Base-by-base conservation (phyloP, 2,113 vertebrate species). In the Menura novaehollandiae region DNA sequence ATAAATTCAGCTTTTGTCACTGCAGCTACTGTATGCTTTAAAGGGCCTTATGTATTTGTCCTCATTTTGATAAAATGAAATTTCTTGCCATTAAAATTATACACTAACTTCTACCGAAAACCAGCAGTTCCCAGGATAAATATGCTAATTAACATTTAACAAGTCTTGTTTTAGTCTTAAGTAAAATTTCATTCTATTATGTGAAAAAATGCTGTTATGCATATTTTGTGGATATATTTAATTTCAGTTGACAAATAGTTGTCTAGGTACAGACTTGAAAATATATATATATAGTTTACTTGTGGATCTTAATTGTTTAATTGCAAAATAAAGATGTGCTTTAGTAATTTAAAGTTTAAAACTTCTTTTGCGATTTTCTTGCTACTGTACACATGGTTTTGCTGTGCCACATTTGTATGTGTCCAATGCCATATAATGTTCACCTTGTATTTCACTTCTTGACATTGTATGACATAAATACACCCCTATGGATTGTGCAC, bases 261-360 rank as follows among this genome's bases (percentile, higher is more conserved):
- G 95, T 98, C 97, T 97, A 98, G 97, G 95, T 98, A 97, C 97
- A 97, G 97, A 98, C 90, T 82, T 98, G 97, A 97, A 96, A 96
- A 97, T 75, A 97, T 96, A 95, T 93, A 95, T 93, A 96, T 96
- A 93, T 96, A 98, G 97, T 97, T 97, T 97, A 97, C 88, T 97
- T 98, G 98, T 98, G 96, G 96, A 96, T 97, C 95, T 98, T 97
- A 98, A 96, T 97, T 97, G 97, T 98, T 98, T 97, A 97, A 96
- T 96, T 98, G 96, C 96, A 97, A 98, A 98, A 98, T 98, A 98
- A 98, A 98, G 97, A 98, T 98, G 96, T 97, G 97, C 97, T 98
- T 98, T 98, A 98, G 97, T 98, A 97, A 98, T 97, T 96, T 97
- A 93, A 98, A 97, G 67, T 85, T 53, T 62, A 64, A 64, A 64